A percentile compares a stretch with the other conserved stretches of the same genome.
These are phyloP conservation scores for Cryptotermes secundus DNA, from an alignment of 1,140 invertebrate species.

Conservation along the genomic window DNA sequence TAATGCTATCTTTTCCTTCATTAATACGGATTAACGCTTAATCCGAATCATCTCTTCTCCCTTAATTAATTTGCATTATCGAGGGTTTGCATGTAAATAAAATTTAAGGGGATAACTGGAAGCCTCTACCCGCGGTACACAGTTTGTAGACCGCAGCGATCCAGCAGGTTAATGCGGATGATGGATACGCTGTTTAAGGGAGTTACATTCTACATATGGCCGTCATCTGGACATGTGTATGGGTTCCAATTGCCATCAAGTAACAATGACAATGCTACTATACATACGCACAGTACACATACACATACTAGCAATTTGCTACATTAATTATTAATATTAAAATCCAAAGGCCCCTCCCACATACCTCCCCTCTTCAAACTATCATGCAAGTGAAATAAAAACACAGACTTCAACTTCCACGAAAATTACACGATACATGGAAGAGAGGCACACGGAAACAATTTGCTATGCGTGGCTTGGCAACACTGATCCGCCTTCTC, in stretches of 20 bases:
- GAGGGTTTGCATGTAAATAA: no score
- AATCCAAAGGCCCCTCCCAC: neutral
- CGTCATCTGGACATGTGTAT: neutral
- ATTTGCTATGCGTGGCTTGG: neutral
- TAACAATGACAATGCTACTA: neutral
- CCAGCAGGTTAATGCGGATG: neutral
- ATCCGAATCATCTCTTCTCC: no score
- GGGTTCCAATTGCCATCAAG: no score
- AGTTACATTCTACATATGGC: neutral
- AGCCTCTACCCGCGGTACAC: neutral
- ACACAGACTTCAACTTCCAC: neutral
- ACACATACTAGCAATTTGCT: neutral
- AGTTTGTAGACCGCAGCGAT: neutral
- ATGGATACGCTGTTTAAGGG: neutral
- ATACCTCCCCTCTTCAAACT: neutral
- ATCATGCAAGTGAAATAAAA: neutral
- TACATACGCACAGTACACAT: neutral
- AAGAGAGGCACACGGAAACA: neutral
- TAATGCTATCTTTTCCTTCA: no score
- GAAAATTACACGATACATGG: neutral
- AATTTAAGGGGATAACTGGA: no score
- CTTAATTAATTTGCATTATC: no score
- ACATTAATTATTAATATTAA: neutral
- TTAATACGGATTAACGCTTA: no score
- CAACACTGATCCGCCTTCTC: neutral